These are phyloP conservation scores for Campylorhamphus procurvoides DNA, from an alignment of 2,113 vertebrate genomes.

Conservation along the genomic window DNA sequence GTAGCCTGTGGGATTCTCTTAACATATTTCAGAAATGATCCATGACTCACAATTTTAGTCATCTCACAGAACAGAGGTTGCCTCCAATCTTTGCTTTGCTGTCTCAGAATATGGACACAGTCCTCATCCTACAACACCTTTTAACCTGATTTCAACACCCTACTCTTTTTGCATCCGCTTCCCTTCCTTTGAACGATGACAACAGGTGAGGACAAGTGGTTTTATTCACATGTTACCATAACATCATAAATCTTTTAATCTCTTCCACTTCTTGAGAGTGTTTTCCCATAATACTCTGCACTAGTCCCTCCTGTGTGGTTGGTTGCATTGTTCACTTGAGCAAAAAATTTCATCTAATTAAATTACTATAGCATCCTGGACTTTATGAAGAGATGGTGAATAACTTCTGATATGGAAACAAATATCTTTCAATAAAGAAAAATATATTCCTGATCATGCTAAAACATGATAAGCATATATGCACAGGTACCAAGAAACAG, in stretches of 20 bases:
- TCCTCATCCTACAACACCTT: neutral
- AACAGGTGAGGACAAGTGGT: neutral
- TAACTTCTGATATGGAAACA: neutral
- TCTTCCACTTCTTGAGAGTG: neutral
- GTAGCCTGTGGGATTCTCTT: neutral
- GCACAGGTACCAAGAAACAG: neutral
- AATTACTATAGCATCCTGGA: neutral
- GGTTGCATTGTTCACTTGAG: neutral
- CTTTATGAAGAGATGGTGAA: neutral
- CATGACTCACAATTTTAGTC: neutral
- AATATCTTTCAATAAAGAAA: neutral
- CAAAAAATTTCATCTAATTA: neutral
- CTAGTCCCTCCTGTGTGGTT: neutral
- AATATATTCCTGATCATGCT: neutral
- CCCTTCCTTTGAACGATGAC: neutral
- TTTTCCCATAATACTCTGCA: neutral
- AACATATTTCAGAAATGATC: neutral
- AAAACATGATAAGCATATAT: neutral
- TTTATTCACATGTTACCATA: neutral
- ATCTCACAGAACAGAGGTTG: neutral
- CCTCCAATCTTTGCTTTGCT: neutral
- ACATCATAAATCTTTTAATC: neutral
- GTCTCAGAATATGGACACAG: neutral
- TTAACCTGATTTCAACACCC: neutral
- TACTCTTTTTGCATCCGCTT: neutral